A percentile compares a stretch with the other conserved stretches of the same genome.
Evolutionary conservation across 2,797 vertebrate genomes (phyloP).

Genomic region (Aldrovandia affinis): DNA sequence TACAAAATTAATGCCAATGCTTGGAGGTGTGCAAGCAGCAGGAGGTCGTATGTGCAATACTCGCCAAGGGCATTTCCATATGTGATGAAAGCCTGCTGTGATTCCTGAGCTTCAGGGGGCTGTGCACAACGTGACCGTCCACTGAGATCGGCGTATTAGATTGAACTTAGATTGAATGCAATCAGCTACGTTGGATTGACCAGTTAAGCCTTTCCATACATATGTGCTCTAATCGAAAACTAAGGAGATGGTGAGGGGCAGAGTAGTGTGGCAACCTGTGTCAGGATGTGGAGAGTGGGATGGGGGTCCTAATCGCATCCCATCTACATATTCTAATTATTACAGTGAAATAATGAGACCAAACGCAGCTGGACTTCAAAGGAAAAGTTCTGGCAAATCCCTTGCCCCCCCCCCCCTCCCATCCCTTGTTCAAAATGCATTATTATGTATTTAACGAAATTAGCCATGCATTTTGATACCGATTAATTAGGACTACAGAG

Average conservation of each 20-base stretch:
- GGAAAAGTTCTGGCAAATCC: slow-evolving; percentile 20
- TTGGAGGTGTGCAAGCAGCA: background rate
- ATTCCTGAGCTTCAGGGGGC: background rate
- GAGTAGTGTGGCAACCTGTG: background rate
- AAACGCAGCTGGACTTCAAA: slow-evolving; percentile 29
- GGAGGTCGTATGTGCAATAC: background rate
- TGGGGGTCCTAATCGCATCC: background rate
- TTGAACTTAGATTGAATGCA: background rate
- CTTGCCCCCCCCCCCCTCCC: background rate
- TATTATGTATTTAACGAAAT: slow-evolving; percentile 39
- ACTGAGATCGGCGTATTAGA: no score
- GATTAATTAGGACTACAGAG: slow-evolving; percentile 47
- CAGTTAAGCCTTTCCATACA: background rate
- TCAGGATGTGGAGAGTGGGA: background rate
- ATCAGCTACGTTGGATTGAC: background rate
- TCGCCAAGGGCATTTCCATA: background rate
- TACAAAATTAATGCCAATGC: background rate
- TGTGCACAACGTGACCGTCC: no score
- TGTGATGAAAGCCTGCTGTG: background rate
- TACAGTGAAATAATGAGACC: slow-evolving; percentile 24
- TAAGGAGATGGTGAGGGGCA: background rate
- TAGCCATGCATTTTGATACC: slow-evolving; percentile 45
- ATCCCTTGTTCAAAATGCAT: slow-evolving; percentile 39
- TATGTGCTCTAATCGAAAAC: background rate
- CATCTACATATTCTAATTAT: background rate